A percentile compares a stretch with the other conserved stretches of the same genome.
These are phyloP conservation scores for Congeria kusceri DNA, from an alignment of 2,888 invertebrate species.

Conservation along the genomic window DNA sequence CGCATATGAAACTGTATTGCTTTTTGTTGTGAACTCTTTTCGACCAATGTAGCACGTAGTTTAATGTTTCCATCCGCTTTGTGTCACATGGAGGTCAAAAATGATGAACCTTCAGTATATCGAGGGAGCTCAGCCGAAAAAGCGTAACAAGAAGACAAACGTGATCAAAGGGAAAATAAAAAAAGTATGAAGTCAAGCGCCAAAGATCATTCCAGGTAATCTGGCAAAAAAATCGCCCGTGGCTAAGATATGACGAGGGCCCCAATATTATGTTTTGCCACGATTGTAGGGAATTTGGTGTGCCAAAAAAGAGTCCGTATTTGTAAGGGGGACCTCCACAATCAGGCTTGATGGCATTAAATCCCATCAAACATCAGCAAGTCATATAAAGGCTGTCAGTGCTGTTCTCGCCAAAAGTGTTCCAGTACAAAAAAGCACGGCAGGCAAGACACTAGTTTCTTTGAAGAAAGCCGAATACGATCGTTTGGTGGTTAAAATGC, in stretches of 20 bases:
- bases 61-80: no score
- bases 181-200: background rate
- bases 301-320: background rate
- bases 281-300: no score
- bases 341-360: background rate
- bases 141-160: background rate
- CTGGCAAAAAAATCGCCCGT: background rate
- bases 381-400: background rate
- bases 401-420: background rate
- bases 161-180: no score
- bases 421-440: background rate
- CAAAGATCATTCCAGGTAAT: background rate
- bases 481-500: background rate
- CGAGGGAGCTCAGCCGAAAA: background rate
- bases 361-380: background rate
- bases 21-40: no score
- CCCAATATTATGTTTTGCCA: no score
- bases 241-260: background rate
- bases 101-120: background rate
- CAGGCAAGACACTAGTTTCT: background rate
- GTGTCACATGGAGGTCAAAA: no score
- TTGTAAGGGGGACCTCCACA: background rate
- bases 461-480: background rate
- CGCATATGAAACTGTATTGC: no score
- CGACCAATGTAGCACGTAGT: no score